These are phyloP conservation scores for Siderastrea siderea DNA, from an alignment of 92 coral and sea anemone genomes.

Conservation along the genomic window DNA sequence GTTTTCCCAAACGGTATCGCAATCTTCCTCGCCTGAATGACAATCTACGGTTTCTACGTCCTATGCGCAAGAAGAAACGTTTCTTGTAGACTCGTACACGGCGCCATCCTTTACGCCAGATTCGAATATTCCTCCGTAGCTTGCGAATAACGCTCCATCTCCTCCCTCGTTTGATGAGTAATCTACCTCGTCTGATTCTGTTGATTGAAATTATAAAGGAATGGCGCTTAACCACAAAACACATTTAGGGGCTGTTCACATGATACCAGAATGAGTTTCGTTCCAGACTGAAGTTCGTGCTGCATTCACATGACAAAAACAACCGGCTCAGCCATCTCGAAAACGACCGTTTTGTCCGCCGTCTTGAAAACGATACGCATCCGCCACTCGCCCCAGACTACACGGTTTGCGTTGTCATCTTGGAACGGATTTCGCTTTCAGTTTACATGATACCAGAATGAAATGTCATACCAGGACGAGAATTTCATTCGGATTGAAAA, in stretches of 20 bases:
- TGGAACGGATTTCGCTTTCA: no score
- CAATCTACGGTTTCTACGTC: constrained; percentile 9
- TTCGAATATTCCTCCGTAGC: not conserved
- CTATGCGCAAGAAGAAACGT: constrained; percentile 13
- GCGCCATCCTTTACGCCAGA: constrained; percentile 9
- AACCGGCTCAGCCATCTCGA: no score
- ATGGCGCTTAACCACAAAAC: not conserved
- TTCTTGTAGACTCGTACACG: not conserved
- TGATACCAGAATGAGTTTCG: no score
- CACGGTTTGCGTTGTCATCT: no score
- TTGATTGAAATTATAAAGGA: not conserved
- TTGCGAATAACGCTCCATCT: not conserved
- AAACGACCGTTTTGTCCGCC: no score
- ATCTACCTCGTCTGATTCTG: not conserved
- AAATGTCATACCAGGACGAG: no score
- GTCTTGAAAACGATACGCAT: no score
- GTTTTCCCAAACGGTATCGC: not conserved
- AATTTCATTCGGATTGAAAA: no score
- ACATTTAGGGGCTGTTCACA: not conserved
- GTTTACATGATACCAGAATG: no score
- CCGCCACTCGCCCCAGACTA: no score
- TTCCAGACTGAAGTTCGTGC: no score
- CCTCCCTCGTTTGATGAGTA: not conserved
- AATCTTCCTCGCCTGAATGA: constrained; percentile 5
- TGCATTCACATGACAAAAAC: no score